These are phyloP conservation scores for Arvicola amphibius DNA, from an alignment of 2,797 vertebrate genomes.

Conservation along the genomic window DNA sequence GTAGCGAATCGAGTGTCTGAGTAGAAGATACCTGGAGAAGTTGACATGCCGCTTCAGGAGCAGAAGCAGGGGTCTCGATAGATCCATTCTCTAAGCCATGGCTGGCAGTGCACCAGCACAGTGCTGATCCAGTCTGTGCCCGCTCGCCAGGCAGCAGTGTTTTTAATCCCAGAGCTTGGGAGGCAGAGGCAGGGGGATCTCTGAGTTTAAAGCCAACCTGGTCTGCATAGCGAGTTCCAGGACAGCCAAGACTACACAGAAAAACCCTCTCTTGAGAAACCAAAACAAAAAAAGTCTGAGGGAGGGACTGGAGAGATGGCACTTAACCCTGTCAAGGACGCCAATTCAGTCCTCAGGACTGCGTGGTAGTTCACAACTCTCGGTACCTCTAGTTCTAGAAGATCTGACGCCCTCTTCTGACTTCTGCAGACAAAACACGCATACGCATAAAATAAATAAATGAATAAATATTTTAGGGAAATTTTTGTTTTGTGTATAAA, in stretches of 20 bases:
- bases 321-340: background rate
- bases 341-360: background rate
- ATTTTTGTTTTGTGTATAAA: background rate
- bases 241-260: too few species aligned
- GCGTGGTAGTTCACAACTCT: background rate
- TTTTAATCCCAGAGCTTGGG: background rate
- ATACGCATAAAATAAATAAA: background rate
- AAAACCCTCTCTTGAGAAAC: too few species aligned
- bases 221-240: background rate
- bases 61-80: background rate
- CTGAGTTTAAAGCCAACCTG: background rate
- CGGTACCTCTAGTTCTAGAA: background rate
- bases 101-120: background rate
- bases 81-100: background rate
- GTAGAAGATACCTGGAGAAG: conserved; percentile 18
- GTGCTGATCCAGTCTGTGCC: background rate
- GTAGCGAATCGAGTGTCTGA: background rate
- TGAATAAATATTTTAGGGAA: background rate
- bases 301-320: background rate
- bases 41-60: background rate
- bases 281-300: background rate
- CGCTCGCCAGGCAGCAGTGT: background rate
- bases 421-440: background rate
- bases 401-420: background rate
- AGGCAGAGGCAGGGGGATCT: background rate